These are phyloP conservation scores for Idaea aversata DNA, from an alignment of 2,888 invertebrate genomes.

Conservation along the genomic window DNA sequence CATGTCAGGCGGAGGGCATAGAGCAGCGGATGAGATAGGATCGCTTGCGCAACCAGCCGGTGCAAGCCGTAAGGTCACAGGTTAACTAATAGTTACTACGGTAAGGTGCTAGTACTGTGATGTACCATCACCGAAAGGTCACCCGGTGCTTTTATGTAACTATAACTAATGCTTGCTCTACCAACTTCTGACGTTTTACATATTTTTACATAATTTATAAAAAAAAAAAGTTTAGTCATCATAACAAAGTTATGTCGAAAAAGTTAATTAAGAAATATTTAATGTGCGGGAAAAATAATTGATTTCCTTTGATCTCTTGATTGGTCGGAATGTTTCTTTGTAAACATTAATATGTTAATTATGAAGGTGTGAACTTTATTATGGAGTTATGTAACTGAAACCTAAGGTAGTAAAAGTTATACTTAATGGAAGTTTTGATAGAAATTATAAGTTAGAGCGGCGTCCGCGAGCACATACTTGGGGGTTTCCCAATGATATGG, in stretches of 20 bases:
- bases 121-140: constrained; percentile 75
- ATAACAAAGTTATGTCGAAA: constrained; percentile 1
- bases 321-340: constrained; percentile 2
- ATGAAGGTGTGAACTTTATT: neutral
- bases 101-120: constrained; percentile 37
- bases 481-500: no score
- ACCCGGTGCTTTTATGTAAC: constrained; percentile 50
- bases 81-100: neutral
- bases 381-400: neutral
- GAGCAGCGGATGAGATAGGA: constrained; percentile 42
- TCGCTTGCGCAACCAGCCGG: constrained; percentile 50
- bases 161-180: constrained; percentile 34
- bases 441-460: no score
- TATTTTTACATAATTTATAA: constrained; percentile 19
- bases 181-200: constrained; percentile 17
- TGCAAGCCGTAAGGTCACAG: constrained; percentile 24
- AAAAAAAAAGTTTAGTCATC: constrained; percentile 5
- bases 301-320: neutral
- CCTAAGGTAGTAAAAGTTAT: neutral
- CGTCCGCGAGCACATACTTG: no score
- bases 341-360: neutral
- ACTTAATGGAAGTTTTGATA: no score
- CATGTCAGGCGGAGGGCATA: constrained; percentile 49
- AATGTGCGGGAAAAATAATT: neutral
- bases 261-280: constrained; percentile 1